Base-by-base conservation (phyloP, 2,113 vertebrate species). In the Mormyrus lacerda region DNA sequence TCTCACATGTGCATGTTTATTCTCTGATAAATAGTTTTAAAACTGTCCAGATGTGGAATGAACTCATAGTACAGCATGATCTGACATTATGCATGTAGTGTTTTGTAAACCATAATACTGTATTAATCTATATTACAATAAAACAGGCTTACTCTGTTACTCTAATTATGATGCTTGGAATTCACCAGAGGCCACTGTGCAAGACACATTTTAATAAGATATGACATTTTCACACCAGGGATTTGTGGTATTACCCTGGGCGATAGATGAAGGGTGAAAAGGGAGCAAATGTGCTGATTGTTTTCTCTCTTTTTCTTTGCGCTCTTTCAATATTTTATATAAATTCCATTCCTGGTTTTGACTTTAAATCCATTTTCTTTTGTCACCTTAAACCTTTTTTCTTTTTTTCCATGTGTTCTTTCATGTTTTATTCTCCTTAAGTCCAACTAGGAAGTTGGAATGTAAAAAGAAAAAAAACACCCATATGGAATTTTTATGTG, bases 151-250 rank as follows among this genome's bases (percentile, higher is more conserved):
- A 4, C 11, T 48, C 47, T 85, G 45, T 50, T 31, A 85, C 50
- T 85, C n/a, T 85, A 85, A 85, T 47, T 47, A 85, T 85, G 83
- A 85, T 27, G 45, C n/a, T 48, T 47, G 47, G n/a, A 44, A 85
- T 50, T 85, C 50, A 85, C 21, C 83, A 1, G 42, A 47, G 83
- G 85, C 85, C 85, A 53, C 50, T 55, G 10, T 53, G 15, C 27
- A 35, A 53, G 48, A 51, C 45, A 53, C 50, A 87, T 35, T 51
- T 53, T 87, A 27, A 87, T 53, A 87, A 51, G 48, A 35, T 35
- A 31, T 35, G 47, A 86, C 9, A 53, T 55, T 53, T 87, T 87
- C 83, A 50, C 17, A 85, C 83, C n/a, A 85, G 83, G 83, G 24
- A 85, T 50, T 85, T 50, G 47, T 85, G 45, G 83, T 27, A 11